A percentile compares a stretch with the other conserved stretches of the same genome.
phyloP scores from a whole-genome alignment of 2,888 invertebrate genomes.

The Capitulum mitella region DNA sequence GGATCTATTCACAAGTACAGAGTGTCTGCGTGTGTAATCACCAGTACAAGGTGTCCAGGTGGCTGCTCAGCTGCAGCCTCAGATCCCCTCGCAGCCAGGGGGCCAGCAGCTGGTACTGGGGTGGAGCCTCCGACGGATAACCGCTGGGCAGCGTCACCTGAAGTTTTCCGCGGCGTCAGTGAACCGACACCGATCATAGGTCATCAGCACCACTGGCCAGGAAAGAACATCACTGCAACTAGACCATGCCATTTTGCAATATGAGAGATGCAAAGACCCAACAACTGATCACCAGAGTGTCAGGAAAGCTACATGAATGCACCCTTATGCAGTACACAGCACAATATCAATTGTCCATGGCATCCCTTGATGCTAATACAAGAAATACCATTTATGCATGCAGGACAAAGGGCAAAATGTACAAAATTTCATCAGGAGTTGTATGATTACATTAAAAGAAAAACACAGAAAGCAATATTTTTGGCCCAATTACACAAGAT shows the following conservation, averaged over 20 bases:
- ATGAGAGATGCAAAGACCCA: neutral
- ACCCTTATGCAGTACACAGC: too few species aligned
- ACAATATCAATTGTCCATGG: too few species aligned
- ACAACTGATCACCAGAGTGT: neutral
- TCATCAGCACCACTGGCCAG: neutral
- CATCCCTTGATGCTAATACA: too few species aligned
- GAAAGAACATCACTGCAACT: neutral
- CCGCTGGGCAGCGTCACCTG: conserved; percentile 54
- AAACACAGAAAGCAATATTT: too few species aligned
- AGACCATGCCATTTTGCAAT: neutral
- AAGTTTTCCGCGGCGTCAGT: neutral
- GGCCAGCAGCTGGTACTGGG: conserved; percentile 60
- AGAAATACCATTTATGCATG: too few species aligned
- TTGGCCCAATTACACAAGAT: too few species aligned
- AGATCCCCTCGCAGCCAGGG: conserved; percentile 58
- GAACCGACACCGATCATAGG: neutral
- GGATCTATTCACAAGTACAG: neutral
- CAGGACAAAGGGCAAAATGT: too few species aligned
- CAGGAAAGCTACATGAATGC: too few species aligned
- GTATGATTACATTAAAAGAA: too few species aligned
- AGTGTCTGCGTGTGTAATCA: conserved; percentile 48
- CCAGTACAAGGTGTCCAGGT: conserved; percentile 59
- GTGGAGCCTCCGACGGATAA: conserved; percentile 59
- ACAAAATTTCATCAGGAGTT: too few species aligned
- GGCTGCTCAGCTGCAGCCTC: conserved; percentile 51